phyloP scores from a whole-genome alignment of 2,797 vertebrate species.

The Sebastiscus tertius region DNA sequence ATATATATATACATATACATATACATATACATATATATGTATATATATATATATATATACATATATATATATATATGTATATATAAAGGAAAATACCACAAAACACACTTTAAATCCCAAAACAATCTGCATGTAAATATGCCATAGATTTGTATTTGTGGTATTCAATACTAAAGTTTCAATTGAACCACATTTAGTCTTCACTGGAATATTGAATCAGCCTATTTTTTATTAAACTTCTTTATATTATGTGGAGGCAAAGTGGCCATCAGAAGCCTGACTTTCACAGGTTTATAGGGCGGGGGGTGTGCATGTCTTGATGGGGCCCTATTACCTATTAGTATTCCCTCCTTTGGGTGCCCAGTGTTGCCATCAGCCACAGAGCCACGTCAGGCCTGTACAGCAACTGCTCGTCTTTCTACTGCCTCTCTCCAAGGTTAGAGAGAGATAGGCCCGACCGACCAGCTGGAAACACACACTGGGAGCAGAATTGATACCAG shows the following conservation, averaged over 20 bases:
- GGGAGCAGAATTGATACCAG: slow-evolving; percentile 50
- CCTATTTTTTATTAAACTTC: not conserved
- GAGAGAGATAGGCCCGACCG: slow-evolving; percentile 70
- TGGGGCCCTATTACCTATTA: slow-evolving; percentile 75
- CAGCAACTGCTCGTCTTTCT: slow-evolving; percentile 78
- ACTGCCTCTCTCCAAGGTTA: slow-evolving; percentile 82
- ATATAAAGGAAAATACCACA: not conserved
- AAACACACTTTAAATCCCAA: not conserved
- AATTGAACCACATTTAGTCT: not conserved
- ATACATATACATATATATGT: not conserved
- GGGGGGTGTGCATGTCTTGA: slow-evolving; percentile 67
- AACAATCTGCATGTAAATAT: not conserved
- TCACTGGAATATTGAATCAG: not conserved
- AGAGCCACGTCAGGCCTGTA: slow-evolving; percentile 84
- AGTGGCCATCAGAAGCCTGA: not conserved
- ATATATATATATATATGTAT: no score
- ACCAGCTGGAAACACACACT: slow-evolving; percentile 46
- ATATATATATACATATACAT: no score
- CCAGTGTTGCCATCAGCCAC: slow-evolving; percentile 79
- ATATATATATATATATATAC: not conserved
- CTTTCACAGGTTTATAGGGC: slow-evolving; percentile 40
- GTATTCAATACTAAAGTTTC: not conserved
- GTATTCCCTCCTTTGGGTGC: slow-evolving; percentile 88
- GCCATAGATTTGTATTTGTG: not conserved
- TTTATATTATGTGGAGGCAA: not conserved